Conservation (phyloP, 2,113 vertebrate genomes). For the Deroptyus accipitrinus region DNA sequence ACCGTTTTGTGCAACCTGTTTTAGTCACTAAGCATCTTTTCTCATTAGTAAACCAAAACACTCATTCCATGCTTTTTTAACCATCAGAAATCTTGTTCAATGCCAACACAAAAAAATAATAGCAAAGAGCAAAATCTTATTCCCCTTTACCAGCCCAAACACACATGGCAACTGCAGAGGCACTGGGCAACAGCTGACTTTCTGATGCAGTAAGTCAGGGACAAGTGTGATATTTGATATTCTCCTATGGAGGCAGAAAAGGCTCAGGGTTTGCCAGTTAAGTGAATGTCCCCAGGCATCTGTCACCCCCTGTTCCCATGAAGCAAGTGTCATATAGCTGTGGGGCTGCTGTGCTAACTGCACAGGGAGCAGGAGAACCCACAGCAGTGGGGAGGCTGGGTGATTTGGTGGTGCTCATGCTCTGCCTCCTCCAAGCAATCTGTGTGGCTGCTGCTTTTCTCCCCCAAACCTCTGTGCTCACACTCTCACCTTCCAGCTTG, state of each 20-base stretch:
- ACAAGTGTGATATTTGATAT: not conserved
- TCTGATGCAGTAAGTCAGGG: not conserved
- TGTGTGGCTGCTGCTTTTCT: not conserved
- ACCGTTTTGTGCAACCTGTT: not conserved
- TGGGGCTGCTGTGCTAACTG: not conserved
- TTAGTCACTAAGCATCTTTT: not conserved
- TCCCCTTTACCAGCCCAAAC: not conserved
- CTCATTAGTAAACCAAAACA: not conserved
- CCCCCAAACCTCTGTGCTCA: not conserved
- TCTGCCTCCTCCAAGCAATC: not conserved
- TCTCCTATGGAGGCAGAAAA: not conserved
- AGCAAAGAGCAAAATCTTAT: not conserved
- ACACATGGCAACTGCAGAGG: accelerated
- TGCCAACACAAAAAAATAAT: not conserved
- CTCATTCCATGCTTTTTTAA: not conserved
- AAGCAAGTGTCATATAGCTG: not conserved
- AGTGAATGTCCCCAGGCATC: not conserved
- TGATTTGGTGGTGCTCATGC: not conserved
- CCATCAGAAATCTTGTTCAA: not conserved
- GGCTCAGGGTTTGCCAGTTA: not conserved
- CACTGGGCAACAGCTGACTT: not conserved
- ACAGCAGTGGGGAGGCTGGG: not conserved
- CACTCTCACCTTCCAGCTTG: not conserved
- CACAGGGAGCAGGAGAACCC: accelerated
- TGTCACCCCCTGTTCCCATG: not conserved